Conservation (phyloP, 2,888 invertebrate genomes). For the Orthosia gothica region DNA sequence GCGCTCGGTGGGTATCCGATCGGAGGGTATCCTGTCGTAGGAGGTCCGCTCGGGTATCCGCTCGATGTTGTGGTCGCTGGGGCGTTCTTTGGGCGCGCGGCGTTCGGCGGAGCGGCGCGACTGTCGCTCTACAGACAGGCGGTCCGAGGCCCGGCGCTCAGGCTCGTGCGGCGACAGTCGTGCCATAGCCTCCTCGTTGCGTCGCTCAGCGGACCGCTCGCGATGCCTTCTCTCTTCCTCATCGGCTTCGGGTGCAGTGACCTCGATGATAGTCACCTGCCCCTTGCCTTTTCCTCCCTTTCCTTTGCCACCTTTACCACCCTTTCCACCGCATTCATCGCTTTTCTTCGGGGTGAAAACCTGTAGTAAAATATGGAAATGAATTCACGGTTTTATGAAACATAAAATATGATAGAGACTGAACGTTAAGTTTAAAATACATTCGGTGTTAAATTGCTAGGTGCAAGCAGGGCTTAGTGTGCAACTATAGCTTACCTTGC, state of each 20-base stretch:
- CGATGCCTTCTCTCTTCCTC: constrained; percentile 87
- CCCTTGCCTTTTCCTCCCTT: constrained; percentile 94
- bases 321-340: constrained; percentile 94
- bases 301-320: constrained; percentile 94
- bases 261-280: constrained; percentile 94
- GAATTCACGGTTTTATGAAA: no score
- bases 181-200: constrained; percentile 84
- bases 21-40: constrained; percentile 64
- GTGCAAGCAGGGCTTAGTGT: no score
- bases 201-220: constrained; percentile 79
- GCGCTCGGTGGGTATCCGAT: constrained; percentile 68
- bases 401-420: no score
- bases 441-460: no score
- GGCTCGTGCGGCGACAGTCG: constrained; percentile 82
- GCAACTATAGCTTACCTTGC: constrained; percentile 75
- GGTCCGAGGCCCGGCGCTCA: constrained; percentile 68
- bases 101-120: constrained; percentile 77
- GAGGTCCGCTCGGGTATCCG: constrained; percentile 68
- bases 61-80: constrained; percentile 66
- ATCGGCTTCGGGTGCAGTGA: constrained; percentile 83
- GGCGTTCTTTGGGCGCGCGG: constrained; percentile 68
- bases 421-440: no score
- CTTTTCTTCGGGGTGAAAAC: constrained; percentile 91
- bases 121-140: constrained; percentile 50
- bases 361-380: constrained; percentile 67